Evolutionary conservation across 2,888 invertebrate genomes (phyloP).

Genomic region (Drosophila monieri): DNA sequence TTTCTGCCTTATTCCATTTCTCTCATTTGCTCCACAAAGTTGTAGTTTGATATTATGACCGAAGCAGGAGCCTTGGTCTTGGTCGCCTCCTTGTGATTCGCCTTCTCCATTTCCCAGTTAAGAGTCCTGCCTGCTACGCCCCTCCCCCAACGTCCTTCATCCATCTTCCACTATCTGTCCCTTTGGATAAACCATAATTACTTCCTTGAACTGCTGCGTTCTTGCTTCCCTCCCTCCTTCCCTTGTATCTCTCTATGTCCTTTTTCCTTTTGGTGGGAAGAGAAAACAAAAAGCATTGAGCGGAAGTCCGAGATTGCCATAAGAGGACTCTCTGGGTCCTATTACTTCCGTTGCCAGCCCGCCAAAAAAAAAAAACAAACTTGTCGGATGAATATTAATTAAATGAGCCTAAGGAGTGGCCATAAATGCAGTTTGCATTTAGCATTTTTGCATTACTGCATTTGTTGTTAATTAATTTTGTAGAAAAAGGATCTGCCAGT

Average conservation of each 20-base stretch:
- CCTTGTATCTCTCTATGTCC: constrained; percentile 11
- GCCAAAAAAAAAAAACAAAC: constrained; percentile 36
- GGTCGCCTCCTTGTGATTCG: constrained; percentile 1
- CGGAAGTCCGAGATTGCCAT: constrained; percentile 70
- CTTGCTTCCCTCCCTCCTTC: constrained; percentile 8
- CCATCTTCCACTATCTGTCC: constrained; percentile 52
- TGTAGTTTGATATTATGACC: constrained; percentile 39
- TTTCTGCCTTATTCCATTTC: no score
- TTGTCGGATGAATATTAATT: constrained; percentile 73
- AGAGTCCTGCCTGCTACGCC: constrained; percentile 3
- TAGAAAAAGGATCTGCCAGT: constrained; percentile 25
- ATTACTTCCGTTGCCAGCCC: constrained; percentile 12
- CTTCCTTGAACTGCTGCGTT: constrained; percentile 80
- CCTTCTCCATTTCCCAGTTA: constrained; percentile 7
- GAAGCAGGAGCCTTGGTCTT: neutral
- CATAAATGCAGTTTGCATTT: constrained; percentile 61
- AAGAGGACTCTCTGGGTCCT: constrained; percentile 52
- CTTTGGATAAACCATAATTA: constrained; percentile 81
- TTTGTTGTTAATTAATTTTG: constrained; percentile 73
- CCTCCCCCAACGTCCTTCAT: constrained; percentile 5
- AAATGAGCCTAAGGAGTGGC: constrained; percentile 70
- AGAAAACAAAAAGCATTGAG: constrained; percentile 44
- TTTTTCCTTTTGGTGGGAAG: constrained; percentile 18
- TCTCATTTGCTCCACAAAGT: constrained; percentile 33
- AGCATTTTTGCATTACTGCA: constrained; percentile 35